Conservation (phyloP, 2,888 invertebrate species). For the Ochropleura plecta region DNA sequence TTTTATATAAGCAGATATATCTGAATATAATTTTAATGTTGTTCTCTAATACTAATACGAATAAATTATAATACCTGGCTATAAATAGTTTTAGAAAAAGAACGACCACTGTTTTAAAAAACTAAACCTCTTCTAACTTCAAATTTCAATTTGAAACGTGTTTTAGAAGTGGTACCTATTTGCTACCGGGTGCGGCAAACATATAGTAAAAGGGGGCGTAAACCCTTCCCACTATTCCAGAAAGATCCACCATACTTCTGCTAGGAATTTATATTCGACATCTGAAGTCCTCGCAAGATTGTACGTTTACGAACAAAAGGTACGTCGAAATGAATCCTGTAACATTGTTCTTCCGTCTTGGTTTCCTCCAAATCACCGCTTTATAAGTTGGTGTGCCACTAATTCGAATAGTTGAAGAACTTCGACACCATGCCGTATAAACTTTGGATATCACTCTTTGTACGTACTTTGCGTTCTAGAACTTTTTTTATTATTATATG, state of each 20-base stretch:
- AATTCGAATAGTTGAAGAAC: slow-evolving; percentile 53
- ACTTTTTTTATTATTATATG: no score
- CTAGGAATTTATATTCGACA: slow-evolving; percentile 36
- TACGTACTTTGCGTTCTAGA: slow-evolving; percentile 2
- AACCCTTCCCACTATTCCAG: not conserved
- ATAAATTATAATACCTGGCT: not conserved
- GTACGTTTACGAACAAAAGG: slow-evolving; percentile 5
- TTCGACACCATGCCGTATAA: slow-evolving; percentile 25
- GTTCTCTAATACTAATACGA: not conserved
- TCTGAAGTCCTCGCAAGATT: not conserved
- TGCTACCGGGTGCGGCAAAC: no score
- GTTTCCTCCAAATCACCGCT: slow-evolving; percentile 39
- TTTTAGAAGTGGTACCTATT: not conserved
- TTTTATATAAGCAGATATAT: slow-evolving; percentile 8
- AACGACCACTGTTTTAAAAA: not conserved
- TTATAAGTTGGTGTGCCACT: slow-evolving; percentile 48
- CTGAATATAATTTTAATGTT: not conserved
- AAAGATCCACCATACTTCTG: slow-evolving; percentile 1
- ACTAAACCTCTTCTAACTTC: not conserved
- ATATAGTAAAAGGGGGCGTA: not conserved
- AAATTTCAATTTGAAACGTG: not conserved
- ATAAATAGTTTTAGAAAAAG: not conserved
- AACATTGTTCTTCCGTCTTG: slow-evolving; percentile 31
- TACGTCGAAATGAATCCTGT: slow-evolving; percentile 24
- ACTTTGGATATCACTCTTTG: slow-evolving; percentile 45